Evolutionary conservation across 2,113 vertebrate species (phyloP).

Genomic region (Pygoscelis antarcticus): DNA sequence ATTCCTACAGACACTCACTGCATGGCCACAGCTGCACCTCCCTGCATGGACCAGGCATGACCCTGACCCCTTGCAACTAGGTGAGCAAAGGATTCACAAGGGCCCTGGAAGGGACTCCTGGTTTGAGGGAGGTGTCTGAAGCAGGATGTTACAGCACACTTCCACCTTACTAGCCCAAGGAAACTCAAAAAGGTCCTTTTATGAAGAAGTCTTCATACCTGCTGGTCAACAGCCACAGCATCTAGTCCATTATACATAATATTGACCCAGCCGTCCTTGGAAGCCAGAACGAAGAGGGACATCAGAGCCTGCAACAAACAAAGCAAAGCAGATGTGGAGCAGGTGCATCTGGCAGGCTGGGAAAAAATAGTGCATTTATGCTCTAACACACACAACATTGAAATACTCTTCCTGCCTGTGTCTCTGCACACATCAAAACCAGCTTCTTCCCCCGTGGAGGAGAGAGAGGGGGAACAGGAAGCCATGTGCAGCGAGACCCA

Average conservation of each 20-base stretch:
- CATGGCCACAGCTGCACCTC: neutral
- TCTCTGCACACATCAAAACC: neutral
- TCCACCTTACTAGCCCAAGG: neutral
- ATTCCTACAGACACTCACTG: neutral
- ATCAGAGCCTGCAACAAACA: constrained; percentile 88
- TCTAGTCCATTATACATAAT: constrained; percentile 99
- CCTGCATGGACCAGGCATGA: neutral
- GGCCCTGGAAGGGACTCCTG: neutral
- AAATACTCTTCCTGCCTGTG: neutral
- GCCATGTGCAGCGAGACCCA: neutral
- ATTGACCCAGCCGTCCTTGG: constrained; percentile 99
- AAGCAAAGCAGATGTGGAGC: neutral
- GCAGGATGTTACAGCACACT: neutral
- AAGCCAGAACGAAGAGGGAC: constrained; percentile 97
- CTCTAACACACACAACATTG: neutral
- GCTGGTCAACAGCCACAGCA: constrained; percentile 93
- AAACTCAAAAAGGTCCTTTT: neutral
- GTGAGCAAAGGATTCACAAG: neutral
- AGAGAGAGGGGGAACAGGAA: neutral
- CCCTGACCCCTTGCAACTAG: neutral
- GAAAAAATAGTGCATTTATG: neutral
- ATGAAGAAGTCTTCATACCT: constrained; percentile 72
- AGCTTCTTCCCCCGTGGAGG: neutral
- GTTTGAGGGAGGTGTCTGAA: neutral
- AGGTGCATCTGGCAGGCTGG: neutral